phyloP scores from a whole-genome alignment of 2,888 invertebrate genomes.

The Gastracanthus pulcherrimus region DNA sequence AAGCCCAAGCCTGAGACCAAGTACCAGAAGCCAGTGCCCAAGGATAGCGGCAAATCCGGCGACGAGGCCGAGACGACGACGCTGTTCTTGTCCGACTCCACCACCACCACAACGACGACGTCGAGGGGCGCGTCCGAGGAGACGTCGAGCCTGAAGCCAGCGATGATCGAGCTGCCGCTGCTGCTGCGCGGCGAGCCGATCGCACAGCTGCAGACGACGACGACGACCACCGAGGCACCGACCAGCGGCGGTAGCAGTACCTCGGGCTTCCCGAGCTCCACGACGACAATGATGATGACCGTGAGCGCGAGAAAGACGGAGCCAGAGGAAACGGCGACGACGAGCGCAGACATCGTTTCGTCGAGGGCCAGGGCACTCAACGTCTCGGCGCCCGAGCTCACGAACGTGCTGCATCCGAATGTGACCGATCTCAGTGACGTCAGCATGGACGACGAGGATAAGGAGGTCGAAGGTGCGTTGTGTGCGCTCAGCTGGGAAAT shows the following conservation, averaged over 20 bases:
- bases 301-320: not conserved
- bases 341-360: constrained; percentile 54
- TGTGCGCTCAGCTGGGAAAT: no score
- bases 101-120: no score
- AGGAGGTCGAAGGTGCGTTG: constrained; percentile 72
- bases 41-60: constrained; percentile 58
- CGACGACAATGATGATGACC: constrained; percentile 36
- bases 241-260: constrained; percentile 1
- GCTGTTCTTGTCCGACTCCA: no score
- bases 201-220: no score
- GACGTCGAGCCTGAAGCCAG: not conserved
- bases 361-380: constrained; percentile 71
- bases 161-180: constrained; percentile 10
- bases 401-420: constrained; percentile 73
- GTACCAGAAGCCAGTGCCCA: constrained; percentile 65
- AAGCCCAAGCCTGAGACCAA: constrained; percentile 69
- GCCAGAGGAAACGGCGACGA: constrained; percentile 12
- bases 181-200: constrained; percentile 46
- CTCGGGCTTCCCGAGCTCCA: constrained; percentile 32
- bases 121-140: not conserved
- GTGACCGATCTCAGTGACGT: constrained; percentile 87
- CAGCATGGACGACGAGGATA: constrained; percentile 84
- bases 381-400: constrained; percentile 71
- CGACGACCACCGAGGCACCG: not conserved
- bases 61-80: constrained; percentile 11